These are phyloP conservation scores for Parasteatoda lunata DNA, from an alignment of 2,888 invertebrate species.

Conservation along the genomic window DNA sequence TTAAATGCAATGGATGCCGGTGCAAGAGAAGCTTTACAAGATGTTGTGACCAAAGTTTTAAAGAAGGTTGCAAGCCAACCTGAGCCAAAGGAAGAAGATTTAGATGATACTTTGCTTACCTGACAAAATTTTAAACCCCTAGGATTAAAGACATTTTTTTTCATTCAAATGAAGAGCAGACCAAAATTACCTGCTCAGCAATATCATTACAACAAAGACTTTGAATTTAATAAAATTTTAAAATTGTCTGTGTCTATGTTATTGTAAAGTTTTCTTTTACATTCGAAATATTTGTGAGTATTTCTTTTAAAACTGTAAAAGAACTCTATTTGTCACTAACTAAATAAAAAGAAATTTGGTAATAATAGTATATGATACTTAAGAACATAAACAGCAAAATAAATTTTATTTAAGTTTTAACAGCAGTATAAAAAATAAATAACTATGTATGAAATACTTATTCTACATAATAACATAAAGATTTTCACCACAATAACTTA, in stretches of 20 bases:
- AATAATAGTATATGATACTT: too few species aligned
- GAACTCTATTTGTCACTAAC: too few species aligned
- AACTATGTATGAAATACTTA: too few species aligned
- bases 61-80: constrained; percentile 85
- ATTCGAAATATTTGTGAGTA: too few species aligned
- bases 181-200: background rate
- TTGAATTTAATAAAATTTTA: constrained; percentile 58
- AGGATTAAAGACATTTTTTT: constrained; percentile 43
- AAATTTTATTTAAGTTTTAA: too few species aligned
- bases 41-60: constrained; percentile 91
- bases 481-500: background rate
- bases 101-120: constrained; percentile 92
- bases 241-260: constrained; percentile 17
- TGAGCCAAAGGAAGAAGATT: constrained; percentile 90
- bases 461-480: too few species aligned
- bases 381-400: too few species aligned
- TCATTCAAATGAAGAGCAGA: background rate
- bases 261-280: background rate
- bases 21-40: constrained; percentile 89
- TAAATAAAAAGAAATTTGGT: too few species aligned
- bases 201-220: constrained; percentile 17
- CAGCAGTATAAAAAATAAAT: too few species aligned
- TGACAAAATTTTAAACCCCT: constrained; percentile 76
- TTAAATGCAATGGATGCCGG: constrained; percentile 86
- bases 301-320: too few species aligned